Evolutionary conservation across 2,113 vertebrate species (phyloP).

Genomic region (Mustela lutreola): DNA sequence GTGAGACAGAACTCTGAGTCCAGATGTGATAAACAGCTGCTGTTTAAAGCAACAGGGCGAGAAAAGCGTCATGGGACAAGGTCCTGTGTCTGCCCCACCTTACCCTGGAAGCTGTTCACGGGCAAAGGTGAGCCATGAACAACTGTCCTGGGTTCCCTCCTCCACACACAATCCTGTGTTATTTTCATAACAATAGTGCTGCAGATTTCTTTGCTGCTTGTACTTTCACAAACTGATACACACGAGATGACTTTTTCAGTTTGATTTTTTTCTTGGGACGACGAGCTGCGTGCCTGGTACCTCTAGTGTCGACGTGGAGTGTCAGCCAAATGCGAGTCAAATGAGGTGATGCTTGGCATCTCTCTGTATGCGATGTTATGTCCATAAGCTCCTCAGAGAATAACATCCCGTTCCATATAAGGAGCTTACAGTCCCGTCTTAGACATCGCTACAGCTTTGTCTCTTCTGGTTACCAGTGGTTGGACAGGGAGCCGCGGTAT

Average conservation of each 20-base stretch:
- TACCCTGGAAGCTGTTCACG: accelerated
- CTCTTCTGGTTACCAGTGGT: not conserved
- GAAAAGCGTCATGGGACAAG: too few species aligned
- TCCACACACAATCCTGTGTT: accelerated
- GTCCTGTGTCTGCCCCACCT: accelerated
- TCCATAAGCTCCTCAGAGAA: not conserved
- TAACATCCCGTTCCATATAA: not conserved
- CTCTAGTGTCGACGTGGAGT: accelerated
- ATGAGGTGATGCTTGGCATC: not conserved
- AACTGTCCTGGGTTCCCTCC: not conserved
- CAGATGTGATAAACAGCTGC: accelerated
- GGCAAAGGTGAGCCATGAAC: accelerated
- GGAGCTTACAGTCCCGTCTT: accelerated
- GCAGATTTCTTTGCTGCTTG: not conserved
- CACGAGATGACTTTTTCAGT: not conserved
- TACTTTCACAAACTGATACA: not conserved
- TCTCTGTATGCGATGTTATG: not conserved
- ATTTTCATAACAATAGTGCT: not conserved
- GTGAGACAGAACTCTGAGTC: not conserved
- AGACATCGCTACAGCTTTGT: accelerated
- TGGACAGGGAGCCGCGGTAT: accelerated
- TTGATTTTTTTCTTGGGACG: not conserved
- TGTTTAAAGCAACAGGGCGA: not conserved
- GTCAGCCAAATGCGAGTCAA: not conserved
- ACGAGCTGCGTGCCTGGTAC: not conserved